A percentile compares a stretch with the other conserved stretches of the same genome.
Evolutionary conservation across 2,113 vertebrate genomes (phyloP).

Genomic region (Lontra canadensis): DNA sequence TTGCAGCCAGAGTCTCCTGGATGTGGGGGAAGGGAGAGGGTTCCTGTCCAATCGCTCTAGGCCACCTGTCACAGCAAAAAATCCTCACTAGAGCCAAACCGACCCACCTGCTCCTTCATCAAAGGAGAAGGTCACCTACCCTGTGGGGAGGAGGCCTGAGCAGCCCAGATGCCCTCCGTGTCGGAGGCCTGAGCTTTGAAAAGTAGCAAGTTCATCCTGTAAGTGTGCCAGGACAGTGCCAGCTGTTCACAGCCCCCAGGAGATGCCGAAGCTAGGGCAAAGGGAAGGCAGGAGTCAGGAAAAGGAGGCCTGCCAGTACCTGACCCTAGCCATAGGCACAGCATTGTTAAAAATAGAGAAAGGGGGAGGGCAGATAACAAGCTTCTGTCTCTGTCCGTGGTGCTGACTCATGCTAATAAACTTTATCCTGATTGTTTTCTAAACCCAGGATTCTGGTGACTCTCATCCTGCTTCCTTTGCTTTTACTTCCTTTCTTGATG

Average conservation of each 20-base stretch:
- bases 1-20: conserved; percentile 58
- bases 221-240: conserved; percentile 53
- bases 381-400: conserved; percentile 16
- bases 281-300: conserved; percentile 41
- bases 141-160: conserved; percentile 59
- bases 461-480: neutral
- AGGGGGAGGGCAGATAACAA: fast-evolving
- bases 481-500: neutral
- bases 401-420: conserved; percentile 38
- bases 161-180: conserved; percentile 74
- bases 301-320: neutral
- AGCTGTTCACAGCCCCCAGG: conserved; percentile 69
- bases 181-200: conserved; percentile 55
- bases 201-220: conserved; percentile 46
- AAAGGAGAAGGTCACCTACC: conserved; percentile 77
- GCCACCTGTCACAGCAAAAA: conserved; percentile 76
- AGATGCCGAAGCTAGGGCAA: conserved; percentile 32
- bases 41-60: conserved; percentile 55
- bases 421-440: neutral
- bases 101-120: conserved; percentile 70
- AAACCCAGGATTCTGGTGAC: neutral
- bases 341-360: neutral
- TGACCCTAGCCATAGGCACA: neutral
- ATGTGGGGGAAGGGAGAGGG: neutral
- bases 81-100: conserved; percentile 55